Percentiles rank a stretch among this genome's conserved stretches.
Conservation (phyloP, 2,888 invertebrate genomes). For the Meiosimyza decipiens region DNA sequence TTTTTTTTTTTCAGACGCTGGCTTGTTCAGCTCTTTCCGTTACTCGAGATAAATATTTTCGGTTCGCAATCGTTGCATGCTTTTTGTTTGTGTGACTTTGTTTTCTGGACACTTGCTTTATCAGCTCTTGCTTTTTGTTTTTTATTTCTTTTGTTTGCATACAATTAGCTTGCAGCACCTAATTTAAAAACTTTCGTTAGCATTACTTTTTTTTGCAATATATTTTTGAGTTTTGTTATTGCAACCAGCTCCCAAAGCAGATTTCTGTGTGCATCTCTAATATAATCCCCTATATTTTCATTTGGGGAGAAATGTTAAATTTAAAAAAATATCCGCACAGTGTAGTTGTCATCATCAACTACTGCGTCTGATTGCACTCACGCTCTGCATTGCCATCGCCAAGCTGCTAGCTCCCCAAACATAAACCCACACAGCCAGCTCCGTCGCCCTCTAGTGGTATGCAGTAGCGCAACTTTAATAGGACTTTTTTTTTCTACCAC, state of each 20-base stretch:
- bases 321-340: not conserved
- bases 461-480: not conserved
- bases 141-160: too few relatives aligned
- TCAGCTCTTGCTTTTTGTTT: too few relatives aligned
- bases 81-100: too few relatives aligned
- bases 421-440: not conserved
- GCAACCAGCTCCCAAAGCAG: not conserved
- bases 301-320: too few relatives aligned
- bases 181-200: too few relatives aligned
- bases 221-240: not conserved
- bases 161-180: too few relatives aligned
- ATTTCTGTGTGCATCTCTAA: not conserved
- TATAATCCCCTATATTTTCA: too few relatives aligned
- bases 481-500: not conserved
- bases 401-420: not conserved
- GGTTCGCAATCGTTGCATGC: too few relatives aligned
- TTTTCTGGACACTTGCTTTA: too few relatives aligned
- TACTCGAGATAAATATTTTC: too few relatives aligned
- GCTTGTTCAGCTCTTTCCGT: too few relatives aligned
- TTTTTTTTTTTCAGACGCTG: too few relatives aligned
- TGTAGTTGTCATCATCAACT: not conserved
- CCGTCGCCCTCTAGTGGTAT: not conserved
- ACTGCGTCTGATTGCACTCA: constrained; percentile 31
- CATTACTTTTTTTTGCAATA: not conserved
- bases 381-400: not conserved